Conservation (phyloP, 1,140 invertebrate genomes). For the Drosophila bocqueti region DNA sequence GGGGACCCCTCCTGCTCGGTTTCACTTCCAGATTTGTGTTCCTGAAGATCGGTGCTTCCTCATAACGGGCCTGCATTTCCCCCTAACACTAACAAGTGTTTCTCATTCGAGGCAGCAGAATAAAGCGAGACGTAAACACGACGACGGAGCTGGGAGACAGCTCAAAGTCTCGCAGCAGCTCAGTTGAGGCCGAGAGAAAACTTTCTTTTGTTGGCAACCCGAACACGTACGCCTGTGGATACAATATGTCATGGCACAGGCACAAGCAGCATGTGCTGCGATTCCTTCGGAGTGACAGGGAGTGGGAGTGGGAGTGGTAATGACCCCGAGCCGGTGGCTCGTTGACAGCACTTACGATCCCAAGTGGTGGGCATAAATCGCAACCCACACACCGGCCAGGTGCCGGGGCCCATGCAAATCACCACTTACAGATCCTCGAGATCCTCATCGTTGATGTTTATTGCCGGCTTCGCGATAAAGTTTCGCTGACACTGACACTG, state of each 20-base stretch:
- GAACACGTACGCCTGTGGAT: slow-evolving; percentile 75
- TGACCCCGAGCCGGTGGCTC: slow-evolving; percentile 5
- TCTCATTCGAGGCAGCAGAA: slow-evolving; percentile 16
- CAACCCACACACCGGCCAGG: not conserved
- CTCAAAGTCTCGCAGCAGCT: not conserved
- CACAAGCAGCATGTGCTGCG: slow-evolving; percentile 32
- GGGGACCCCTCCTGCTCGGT: not conserved
- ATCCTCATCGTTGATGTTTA: slow-evolving; percentile 13
- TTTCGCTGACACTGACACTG: not conserved
- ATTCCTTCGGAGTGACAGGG: not conserved
- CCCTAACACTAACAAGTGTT: slow-evolving; percentile 42
- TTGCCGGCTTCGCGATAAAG: not conserved
- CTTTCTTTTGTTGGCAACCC: slow-evolving; percentile 67
- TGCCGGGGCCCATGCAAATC: slow-evolving; percentile 9
- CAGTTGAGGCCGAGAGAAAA: slow-evolving; percentile 31
- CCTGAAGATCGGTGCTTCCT: not conserved
- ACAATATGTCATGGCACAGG: slow-evolving; percentile 63
- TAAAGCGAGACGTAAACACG: slow-evolving; percentile 9
- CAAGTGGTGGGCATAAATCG: slow-evolving; percentile 32
- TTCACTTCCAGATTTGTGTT: not conserved
- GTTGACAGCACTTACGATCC: slow-evolving; percentile 49
- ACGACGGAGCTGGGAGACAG: not conserved
- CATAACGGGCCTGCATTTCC: slow-evolving; percentile 2
- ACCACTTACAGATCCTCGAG: slow-evolving; percentile 18
- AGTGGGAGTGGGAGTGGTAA: not conserved